phyloP scores from a whole-genome alignment of 2,113 vertebrate genomes.

The Boleophthalmus pectinirostris region DNA sequence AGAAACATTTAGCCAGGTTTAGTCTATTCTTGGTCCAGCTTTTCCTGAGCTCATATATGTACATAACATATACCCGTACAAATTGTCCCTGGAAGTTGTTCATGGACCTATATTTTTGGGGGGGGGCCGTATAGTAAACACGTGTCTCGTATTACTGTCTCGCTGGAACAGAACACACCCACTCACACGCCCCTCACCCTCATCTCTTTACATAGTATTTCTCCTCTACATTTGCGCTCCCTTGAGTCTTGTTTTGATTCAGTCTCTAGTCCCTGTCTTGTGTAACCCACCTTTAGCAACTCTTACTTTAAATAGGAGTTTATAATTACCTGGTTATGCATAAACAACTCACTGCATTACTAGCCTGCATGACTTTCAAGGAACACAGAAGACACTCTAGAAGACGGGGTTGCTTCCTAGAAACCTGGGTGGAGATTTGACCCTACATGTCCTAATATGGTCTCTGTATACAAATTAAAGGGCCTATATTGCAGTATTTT shows the following conservation, averaged over 20 bases:
- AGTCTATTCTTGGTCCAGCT: not conserved
- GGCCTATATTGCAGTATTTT: too few relatives aligned
- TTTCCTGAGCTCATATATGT: constrained; percentile 5
- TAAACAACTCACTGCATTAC: constrained; percentile 1
- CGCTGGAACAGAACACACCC: constrained; percentile 21
- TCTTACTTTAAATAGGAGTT: constrained; percentile 46
- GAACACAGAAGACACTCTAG: not conserved
- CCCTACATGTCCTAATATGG: constrained; percentile 16
- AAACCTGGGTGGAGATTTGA: constrained; percentile 25
- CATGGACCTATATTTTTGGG: constrained; percentile 39
- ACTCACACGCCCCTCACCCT: constrained; percentile 3
- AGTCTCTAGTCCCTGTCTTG: constrained; percentile 19
- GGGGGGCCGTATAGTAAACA: constrained; percentile 69
- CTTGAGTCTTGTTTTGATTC: constrained; percentile 22
- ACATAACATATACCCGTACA: constrained; percentile 39
- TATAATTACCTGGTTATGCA: constrained; percentile 9
- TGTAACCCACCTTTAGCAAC: constrained; percentile 24
- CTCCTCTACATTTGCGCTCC: constrained; percentile 34
- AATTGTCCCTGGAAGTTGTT: constrained; percentile 57
- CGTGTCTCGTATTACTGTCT: constrained; percentile 63
- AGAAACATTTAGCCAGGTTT: not conserved
- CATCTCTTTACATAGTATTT: not conserved
- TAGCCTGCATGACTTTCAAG: not conserved
- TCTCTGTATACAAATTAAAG: not conserved
- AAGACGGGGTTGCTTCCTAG: constrained; percentile 35